These are phyloP conservation scores for Zygaena filipendulae DNA, from an alignment of 2,888 invertebrate genomes.

Conservation along the genomic window DNA sequence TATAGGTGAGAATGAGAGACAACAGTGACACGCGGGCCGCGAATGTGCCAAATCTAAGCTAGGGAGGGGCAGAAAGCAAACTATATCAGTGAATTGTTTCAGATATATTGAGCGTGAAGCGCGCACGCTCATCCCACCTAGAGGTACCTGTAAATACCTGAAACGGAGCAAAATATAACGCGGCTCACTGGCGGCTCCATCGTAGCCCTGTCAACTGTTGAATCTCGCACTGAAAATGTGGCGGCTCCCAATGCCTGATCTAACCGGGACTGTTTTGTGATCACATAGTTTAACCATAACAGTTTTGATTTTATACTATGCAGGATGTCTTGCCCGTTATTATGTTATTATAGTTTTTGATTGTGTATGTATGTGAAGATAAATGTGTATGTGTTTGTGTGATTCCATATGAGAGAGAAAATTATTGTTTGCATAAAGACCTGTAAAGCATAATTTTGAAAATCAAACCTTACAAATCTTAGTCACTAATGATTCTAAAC, in stretches of 20 bases:
- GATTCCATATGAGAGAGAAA: too few relatives aligned
- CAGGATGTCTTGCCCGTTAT: too few relatives aligned
- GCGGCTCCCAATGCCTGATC: slow-evolving; percentile 36
- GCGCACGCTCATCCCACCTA: slow-evolving; percentile 50
- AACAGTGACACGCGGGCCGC: slow-evolving; percentile 70
- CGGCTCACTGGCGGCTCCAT: slow-evolving; percentile 60
- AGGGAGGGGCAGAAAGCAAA: slow-evolving; percentile 71
- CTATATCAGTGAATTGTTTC: slow-evolving; percentile 64
- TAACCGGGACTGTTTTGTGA: slow-evolving; percentile 45
- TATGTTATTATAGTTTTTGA: slow-evolving; percentile 2
- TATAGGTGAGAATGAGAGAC: slow-evolving; percentile 69
- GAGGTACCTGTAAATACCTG: slow-evolving; percentile 65
- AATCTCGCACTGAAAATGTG: slow-evolving; percentile 63
- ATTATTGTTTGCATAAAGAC: too few relatives aligned
- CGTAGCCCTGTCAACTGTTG: slow-evolving; percentile 67
- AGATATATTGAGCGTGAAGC: slow-evolving; percentile 46
- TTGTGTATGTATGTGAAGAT: slow-evolving; percentile 2
- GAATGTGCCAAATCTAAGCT: slow-evolving; percentile 70
- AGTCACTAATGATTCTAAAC: too few relatives aligned
- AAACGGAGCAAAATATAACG: slow-evolving; percentile 58
- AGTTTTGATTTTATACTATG: slow-evolving; percentile 9
- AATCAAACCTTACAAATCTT: too few relatives aligned
- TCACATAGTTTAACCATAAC: slow-evolving; percentile 17
- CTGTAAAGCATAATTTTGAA: too few relatives aligned
- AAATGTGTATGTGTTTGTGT: slow-evolving; percentile 20